These are phyloP conservation scores for Papilio demoleus DNA, from an alignment of 2,888 invertebrate genomes.

Conservation along the genomic window DNA sequence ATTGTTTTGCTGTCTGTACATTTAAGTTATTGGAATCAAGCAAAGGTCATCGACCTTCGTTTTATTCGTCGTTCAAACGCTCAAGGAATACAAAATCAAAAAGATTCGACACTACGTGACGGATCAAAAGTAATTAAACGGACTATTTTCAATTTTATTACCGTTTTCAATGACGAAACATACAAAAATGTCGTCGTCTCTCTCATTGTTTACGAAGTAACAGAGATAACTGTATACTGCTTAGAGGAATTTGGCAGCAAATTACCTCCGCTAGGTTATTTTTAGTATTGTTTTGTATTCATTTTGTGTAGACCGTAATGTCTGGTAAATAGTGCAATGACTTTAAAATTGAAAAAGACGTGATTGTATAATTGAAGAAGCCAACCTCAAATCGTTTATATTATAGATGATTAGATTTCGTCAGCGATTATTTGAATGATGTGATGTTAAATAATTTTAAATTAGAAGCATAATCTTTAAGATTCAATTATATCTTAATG, in stretches of 20 bases:
- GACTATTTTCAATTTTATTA: not conserved
- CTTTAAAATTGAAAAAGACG: conserved; percentile 9
- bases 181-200: not conserved
- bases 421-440: no score
- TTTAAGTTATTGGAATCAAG: not conserved
- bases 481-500: no score
- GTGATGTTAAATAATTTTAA: no score
- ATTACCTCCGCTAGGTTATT: not conserved
- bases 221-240: not conserved
- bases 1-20: not conserved
- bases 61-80: conserved; percentile 19
- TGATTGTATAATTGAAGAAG: not conserved
- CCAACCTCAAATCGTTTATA: not conserved
- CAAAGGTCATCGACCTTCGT: conserved; percentile 15
- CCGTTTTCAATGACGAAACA: not conserved
- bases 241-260: not conserved
- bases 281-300: conserved; percentile 7
- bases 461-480: no score
- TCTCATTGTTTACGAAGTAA: not conserved
- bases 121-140: conserved; percentile 32
- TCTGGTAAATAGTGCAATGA: conserved; percentile 8
- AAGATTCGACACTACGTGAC: conserved; percentile 26
- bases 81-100: conserved; percentile 25
- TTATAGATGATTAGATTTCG: no score
- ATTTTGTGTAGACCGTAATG: not conserved